These are phyloP conservation scores for Chrysina gloriosa DNA, from an alignment of 2,888 invertebrate species.

Conservation along the genomic window DNA sequence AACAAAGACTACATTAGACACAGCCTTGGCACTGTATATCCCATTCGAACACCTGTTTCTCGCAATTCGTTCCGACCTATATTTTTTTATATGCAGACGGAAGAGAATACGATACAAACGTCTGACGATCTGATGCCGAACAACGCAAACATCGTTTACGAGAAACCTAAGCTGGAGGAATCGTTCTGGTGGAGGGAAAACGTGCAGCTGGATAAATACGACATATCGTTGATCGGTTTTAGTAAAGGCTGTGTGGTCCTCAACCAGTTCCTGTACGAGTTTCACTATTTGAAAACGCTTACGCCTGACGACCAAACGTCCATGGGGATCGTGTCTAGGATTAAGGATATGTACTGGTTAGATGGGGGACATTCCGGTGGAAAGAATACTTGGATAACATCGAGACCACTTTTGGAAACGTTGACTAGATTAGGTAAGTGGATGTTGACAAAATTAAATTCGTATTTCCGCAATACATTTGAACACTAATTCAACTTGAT, in stretches of 20 bases:
- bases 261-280: constrained; percentile 90
- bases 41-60: too few relatives aligned
- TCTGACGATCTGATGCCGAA: constrained; percentile 39
- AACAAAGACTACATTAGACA: too few relatives aligned
- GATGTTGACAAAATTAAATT: background rate
- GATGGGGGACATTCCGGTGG: constrained; percentile 93
- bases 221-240: constrained; percentile 76
- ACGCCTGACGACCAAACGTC: constrained; percentile 74
- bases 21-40: too few relatives aligned
- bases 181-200: constrained; percentile 71
- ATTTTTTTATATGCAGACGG: constrained; percentile 19
- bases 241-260: constrained; percentile 95
- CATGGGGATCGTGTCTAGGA: constrained; percentile 72
- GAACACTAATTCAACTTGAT: too few relatives aligned
- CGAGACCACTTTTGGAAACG: constrained; percentile 77
- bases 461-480: too few relatives aligned
- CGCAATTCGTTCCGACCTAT: too few relatives aligned
- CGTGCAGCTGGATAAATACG: constrained; percentile 68
- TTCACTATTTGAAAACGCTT: constrained; percentile 78
- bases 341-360: constrained; percentile 87
- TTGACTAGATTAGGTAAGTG: constrained; percentile 76
- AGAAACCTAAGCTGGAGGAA: constrained; percentile 40
- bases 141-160: constrained; percentile 32
- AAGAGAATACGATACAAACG: constrained; percentile 38
- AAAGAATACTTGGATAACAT: constrained; percentile 89